Base-by-base conservation (phyloP, 37 sponge, comb jelly and placozoan genomes). In the Cliona cf. orientalis region DNA sequence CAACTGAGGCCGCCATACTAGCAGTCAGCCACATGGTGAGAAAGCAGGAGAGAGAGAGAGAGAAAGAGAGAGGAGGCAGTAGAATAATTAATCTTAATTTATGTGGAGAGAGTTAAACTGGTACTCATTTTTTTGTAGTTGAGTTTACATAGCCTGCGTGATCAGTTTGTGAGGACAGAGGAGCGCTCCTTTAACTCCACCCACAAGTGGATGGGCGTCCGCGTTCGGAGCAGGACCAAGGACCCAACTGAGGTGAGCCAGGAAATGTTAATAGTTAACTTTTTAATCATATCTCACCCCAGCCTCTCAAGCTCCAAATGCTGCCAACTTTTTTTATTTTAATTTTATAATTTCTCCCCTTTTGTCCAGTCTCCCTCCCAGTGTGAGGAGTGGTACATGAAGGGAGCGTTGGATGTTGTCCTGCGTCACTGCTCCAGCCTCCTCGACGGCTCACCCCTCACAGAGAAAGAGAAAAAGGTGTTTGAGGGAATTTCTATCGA, bases 121-220 rank as follows among this genome's bases (percentile, higher is more conserved):
- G 5, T 3, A 3, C 17, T 66, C 21, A 32, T 21, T 66, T 6
- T 35, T 4, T 31, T 31, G 39, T 42, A 90, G 92, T 58, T 91
- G 32, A 82, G 80, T 0, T n/a, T 93, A 58, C 76, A 68, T 23
- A 75, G 67, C 69, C 62, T 89, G 58, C 44, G 88, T 31, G 93
- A 95, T 49, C 75, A 83, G 74, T 97, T 76, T 80, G 67, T 84
- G 1, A 34, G 90, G 31, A 72, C 72, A 31, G 84, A 85, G 70
- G 99, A 99, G 87, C 44, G 80, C 2, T 86, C 99, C 0, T 99
- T 99, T 59, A 95, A 72, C 66, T 92, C 96, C 21, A 92, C 92
- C 58, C 73, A 80, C 64, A 99, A 99, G 68, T 94, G 93, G 93
- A 99, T 98, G 99, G 94, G 94, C 22, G 99, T 98, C 4, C 55